Percentiles rank a stretch among this genome's conserved stretches.
These are phyloP conservation scores for Sarcophaga peregrina DNA, from an alignment of 1,140 invertebrate genomes.

Conservation along the genomic window DNA sequence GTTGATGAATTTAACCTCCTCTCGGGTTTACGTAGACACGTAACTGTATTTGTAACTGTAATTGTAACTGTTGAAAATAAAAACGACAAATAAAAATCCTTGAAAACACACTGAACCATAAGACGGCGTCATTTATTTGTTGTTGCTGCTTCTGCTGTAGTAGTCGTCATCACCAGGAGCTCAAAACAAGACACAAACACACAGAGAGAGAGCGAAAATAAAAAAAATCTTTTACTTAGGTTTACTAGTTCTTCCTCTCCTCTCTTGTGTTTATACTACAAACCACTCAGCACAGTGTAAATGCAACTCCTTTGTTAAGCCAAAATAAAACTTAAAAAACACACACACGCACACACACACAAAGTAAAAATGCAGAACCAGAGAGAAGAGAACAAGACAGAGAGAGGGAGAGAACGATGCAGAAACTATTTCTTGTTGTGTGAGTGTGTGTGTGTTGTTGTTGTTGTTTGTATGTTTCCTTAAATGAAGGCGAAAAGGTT, in stretches of 20 bases:
- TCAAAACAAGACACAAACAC: not conserved
- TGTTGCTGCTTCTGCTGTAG: not conserved
- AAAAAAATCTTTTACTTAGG: too few species aligned
- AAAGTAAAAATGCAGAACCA: too few species aligned
- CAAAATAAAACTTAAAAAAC: not conserved
- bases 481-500: slow-evolving; percentile 39
- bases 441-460: too few species aligned
- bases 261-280: too few species aligned
- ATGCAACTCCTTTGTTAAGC: not conserved
- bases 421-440: too few species aligned
- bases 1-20: too few species aligned
- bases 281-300: not conserved
- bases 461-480: not conserved
- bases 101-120: slow-evolving; percentile 23
- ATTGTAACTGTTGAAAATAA: too few species aligned
- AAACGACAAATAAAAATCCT: not conserved
- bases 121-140: not conserved
- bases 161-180: not conserved
- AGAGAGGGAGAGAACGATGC: too few species aligned
- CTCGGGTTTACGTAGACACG: too few species aligned
- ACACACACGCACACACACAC: not conserved
- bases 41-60: too few species aligned
- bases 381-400: too few species aligned
- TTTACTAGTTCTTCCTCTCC: too few species aligned
- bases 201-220: not conserved